Evolutionary conservation across 2,797 vertebrate species (phyloP).

Genomic region (Tragopan temminckii): DNA sequence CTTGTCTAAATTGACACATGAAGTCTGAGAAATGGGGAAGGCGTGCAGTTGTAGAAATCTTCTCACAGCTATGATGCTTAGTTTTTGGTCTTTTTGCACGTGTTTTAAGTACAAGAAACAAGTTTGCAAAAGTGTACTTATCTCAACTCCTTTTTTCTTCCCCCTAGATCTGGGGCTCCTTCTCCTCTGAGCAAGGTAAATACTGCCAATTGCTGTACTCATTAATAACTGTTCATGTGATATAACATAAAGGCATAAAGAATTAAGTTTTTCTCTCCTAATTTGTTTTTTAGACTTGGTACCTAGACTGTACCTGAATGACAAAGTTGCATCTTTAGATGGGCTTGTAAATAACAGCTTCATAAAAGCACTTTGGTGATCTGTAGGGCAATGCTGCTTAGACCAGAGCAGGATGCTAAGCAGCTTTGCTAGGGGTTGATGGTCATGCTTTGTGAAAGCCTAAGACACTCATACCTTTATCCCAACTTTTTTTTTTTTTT

Average conservation of each 20-base stretch:
- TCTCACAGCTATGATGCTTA: background rate
- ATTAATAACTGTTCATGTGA: background rate
- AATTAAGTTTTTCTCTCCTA: background rate
- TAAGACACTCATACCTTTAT: background rate
- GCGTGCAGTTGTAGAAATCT: background rate
- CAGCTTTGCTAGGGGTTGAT: background rate
- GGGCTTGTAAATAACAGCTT: background rate
- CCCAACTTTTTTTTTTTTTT: accelerated
- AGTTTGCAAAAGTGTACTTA: constrained; percentile 26
- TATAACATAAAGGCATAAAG: background rate
- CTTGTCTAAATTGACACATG: background rate
- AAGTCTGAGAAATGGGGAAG: background rate
- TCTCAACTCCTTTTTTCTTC: background rate
- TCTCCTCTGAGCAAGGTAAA: constrained; percentile 87
- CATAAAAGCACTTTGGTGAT: background rate
- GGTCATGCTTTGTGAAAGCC: background rate
- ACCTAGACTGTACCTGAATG: background rate
- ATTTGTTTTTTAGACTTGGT: background rate
- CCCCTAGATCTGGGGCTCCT: constrained; percentile 84
- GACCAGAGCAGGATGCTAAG: background rate
- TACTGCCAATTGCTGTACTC: background rate
- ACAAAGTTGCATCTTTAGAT: background rate
- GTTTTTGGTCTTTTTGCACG: background rate
- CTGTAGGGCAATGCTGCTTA: background rate
- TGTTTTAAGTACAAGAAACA: background rate